Evolutionary conservation across 2,888 invertebrate species (phyloP), one percentile per base, ranked within the genome.

Genomic region (Lasius platythorax): DNA sequence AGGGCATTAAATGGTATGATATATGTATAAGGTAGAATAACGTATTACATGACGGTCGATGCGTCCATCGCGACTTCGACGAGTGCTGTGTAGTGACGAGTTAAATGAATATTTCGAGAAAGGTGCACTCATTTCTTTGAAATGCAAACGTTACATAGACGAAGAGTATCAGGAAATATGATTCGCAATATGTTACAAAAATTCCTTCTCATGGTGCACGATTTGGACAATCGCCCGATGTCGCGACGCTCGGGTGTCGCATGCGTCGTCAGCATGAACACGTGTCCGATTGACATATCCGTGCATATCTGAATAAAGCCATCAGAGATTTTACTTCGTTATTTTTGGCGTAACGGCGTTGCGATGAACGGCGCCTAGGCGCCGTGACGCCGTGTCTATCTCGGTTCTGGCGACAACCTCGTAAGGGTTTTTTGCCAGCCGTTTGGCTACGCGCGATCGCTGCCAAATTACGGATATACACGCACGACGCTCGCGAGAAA

Each of bases 371-470:
- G 92, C 92, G 92, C 92, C 92, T 89, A 82, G n/a, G n/a, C 53
- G 53, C 70, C 63, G 82, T 89, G 90, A 90, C 90, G 91, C 83
- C 75, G 76, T 86, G 92, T 92, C 92, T 90, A 92, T 92, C 92
- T 90, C 90, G 70, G 58, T 9, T 58, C 43, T 33, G 33, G 73
- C 73, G 91, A 86, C 91, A 86, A 90, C 89, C 88, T 92, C 92
- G 92, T 86, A 82, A 82, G 84, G 84, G 83, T 88, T 89, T 89
- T 89, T 85, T 86, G 61, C 67, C 63, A 58, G 43, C 64, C 0
- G 5, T 40, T n/a, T 64, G 43, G 33, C 33, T 68, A 88, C 76
- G 72, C 66, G 28, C 61, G 84, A 70, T 8, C 79, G 67, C 58
- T 87, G 91, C 89, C 89, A 89, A 90, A 88, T 74, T 37, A 70